A percentile compares a stretch with the other conserved stretches of the same genome.
These are phyloP conservation scores for Onychomys arenicola DNA, from an alignment of 2,797 vertebrate genomes.

Conservation along the genomic window DNA sequence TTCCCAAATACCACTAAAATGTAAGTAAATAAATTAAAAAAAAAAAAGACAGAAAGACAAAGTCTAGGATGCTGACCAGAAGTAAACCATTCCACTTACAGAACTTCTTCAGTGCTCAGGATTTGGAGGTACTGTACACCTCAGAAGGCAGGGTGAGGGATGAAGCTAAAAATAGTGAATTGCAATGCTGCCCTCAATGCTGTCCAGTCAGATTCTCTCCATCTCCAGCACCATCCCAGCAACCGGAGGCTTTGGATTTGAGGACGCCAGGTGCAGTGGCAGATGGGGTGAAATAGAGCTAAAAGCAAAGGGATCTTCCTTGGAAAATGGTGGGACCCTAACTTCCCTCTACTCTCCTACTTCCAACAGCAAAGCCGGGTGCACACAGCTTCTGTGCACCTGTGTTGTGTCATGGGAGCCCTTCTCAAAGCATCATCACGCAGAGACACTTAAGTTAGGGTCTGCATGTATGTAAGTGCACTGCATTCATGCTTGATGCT, in stretches of 20 bases:
- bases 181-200: conserved; percentile 22
- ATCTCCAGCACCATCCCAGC: background rate
- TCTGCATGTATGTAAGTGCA: background rate
- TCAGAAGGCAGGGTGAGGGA: background rate
- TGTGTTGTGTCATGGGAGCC: conserved; percentile 20
- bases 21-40: conserved; percentile 41
- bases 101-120: conserved; percentile 19
- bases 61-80: conserved; percentile 25
- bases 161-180: conserved; percentile 11
- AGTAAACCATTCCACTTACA: conserved; percentile 1
- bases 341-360: background rate
- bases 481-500: background rate
- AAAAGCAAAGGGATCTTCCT: conserved; percentile 26
- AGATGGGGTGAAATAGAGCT: conserved; percentile 45
- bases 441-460: conserved; percentile 12
- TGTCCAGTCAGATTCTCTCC: background rate
- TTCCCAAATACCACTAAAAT: conserved; percentile 58
- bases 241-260: conserved; percentile 15
- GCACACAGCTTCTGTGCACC: conserved; percentile 20
- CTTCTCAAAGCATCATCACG: background rate
- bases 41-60: conserved; percentile 44
- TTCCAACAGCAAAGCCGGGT: conserved; percentile 25
- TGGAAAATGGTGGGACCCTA: background rate
- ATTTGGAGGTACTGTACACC: background rate
- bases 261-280: conserved; percentile 11